phyloP scores from a whole-genome alignment of 2,888 invertebrate genomes.

The Acrocyrtus sp. region DNA sequence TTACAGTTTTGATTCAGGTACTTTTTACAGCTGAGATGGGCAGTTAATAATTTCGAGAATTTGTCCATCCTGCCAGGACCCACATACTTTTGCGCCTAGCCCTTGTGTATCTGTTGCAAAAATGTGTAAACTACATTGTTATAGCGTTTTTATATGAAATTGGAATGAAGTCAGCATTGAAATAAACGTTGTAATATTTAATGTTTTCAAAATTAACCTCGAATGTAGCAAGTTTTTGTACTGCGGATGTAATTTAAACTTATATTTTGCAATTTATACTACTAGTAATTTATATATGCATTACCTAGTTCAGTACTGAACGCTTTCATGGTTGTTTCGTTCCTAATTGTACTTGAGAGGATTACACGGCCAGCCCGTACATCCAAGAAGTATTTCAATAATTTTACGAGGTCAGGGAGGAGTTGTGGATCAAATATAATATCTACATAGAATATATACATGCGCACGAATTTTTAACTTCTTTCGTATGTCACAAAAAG shows the following conservation, averaged over 20 bases:
- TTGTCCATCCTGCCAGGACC: constrained; percentile 47
- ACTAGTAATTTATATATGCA: no score
- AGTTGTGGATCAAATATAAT: constrained; percentile 54
- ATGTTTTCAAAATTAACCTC: neutral
- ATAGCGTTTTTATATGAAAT: no score
- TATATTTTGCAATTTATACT: no score
- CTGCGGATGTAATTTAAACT: no score
- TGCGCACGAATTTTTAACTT: neutral
- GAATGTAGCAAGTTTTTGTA: neutral
- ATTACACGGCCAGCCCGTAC: constrained; percentile 28
- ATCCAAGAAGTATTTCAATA: constrained; percentile 33
- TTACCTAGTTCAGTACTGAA: constrained; percentile 38
- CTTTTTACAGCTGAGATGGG: neutral
- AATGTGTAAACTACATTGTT: no score
- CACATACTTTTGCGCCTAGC: constrained; percentile 6
- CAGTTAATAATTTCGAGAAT: constrained; percentile 22
- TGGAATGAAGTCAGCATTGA: no score
- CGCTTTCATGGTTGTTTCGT: constrained; percentile 41
- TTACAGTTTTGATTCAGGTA: neutral
- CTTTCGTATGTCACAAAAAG: neutral
- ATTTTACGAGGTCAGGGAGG: constrained; percentile 44
- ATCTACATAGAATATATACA: constrained; percentile 28
- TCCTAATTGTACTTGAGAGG: constrained; percentile 51
- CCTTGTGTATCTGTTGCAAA: neutral
- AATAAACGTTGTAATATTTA: no score